These are phyloP conservation scores for Cherax quadricarinatus DNA, from an alignment of 1,140 invertebrate genomes.

Conservation along the genomic window DNA sequence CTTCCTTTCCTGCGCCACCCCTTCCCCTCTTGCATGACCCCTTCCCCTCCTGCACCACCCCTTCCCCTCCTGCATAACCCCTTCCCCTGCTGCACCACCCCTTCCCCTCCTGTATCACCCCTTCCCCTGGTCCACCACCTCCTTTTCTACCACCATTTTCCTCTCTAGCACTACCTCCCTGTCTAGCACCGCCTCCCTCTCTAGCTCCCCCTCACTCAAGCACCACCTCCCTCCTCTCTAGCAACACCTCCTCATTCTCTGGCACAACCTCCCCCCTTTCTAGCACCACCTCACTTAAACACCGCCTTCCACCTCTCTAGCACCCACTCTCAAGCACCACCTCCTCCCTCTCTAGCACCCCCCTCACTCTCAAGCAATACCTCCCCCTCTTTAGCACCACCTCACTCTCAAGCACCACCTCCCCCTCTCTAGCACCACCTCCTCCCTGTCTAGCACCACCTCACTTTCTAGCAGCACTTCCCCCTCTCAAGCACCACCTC, in stretches of 20 bases:
- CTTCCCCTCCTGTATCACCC: not conserved
- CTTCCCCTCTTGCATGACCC: no score
- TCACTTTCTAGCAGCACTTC: not conserved
- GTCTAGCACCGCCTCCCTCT: not conserved
- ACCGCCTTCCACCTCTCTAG: not conserved
- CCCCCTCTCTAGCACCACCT: no score
- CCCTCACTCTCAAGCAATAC: no score
- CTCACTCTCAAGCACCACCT: not conserved
- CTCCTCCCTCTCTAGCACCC: not conserved
- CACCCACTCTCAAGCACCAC: no score
- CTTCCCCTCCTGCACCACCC: no score
- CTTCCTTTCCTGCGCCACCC: no score
- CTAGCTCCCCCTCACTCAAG: not conserved
- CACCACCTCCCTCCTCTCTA: no score
- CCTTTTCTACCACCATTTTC: not conserved
- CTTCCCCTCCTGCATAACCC: no score
- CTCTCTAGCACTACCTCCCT: not conserved
- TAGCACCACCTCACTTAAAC: not conserved
- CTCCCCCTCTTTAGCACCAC: no score
- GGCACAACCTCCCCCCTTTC: not conserved
- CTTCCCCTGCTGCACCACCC: no score
- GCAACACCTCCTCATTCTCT: no score
- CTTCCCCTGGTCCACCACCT: not conserved
- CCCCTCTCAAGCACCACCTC: no score
- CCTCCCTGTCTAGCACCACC: not conserved